These are phyloP conservation scores for Archegozetes longisetosus DNA, from an alignment of 1,140 invertebrate species.

Conservation along the genomic window DNA sequence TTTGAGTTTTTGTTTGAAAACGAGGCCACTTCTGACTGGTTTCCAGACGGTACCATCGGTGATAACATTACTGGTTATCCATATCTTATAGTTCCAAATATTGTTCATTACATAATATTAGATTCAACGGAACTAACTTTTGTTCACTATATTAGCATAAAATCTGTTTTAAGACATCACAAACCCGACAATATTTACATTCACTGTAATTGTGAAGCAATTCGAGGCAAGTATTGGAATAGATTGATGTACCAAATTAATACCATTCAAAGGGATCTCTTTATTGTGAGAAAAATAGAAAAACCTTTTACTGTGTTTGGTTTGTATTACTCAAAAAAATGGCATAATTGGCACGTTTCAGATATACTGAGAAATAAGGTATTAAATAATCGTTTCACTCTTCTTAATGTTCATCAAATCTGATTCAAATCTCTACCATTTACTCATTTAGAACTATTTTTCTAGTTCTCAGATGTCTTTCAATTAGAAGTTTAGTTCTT, in stretches of 20 bases:
- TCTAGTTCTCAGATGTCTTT: too few species aligned
- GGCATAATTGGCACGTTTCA: constrained; percentile 26
- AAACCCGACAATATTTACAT: constrained; percentile 23
- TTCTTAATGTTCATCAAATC: too few species aligned
- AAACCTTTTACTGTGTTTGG: constrained; percentile 24
- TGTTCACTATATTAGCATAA: constrained; percentile 25
- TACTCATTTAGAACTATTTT: too few species aligned
- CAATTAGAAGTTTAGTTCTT: too few species aligned
- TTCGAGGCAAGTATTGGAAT: constrained; percentile 23
- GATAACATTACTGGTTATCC: constrained; percentile 16
- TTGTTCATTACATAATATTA: constrained; percentile 24
- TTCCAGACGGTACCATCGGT: too few species aligned
- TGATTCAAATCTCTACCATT: too few species aligned
- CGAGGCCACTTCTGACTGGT: too few species aligned
- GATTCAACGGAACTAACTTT: constrained; percentile 20
- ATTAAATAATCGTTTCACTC: too few species aligned
- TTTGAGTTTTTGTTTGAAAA: too few species aligned
- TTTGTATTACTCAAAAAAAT: constrained; percentile 18
- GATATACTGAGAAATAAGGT: constrained; percentile 29
- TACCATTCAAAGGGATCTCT: not conserved
- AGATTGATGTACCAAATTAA: constrained; percentile 14
- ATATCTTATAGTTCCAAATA: constrained; percentile 23
- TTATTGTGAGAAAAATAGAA: constrained; percentile 14
- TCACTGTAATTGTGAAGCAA: constrained; percentile 23
- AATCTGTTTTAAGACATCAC: constrained; percentile 22